Conservation (phyloP, 1,140 invertebrate genomes). For the Sycobia sp. region DNA sequence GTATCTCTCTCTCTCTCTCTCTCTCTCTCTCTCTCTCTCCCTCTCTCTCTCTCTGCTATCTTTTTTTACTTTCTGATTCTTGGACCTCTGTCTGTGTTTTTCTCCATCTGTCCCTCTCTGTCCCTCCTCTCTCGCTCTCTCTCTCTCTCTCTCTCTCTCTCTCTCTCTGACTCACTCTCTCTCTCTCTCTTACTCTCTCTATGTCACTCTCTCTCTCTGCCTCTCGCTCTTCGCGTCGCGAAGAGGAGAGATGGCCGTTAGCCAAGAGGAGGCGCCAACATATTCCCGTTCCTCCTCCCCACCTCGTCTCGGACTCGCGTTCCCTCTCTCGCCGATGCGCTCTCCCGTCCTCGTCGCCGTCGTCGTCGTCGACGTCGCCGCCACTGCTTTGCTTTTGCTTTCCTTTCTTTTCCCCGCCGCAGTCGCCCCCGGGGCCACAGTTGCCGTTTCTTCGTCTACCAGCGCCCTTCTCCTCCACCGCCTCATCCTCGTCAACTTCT, state of each 20-base stretch:
- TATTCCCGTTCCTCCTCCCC: conserved; percentile 19
- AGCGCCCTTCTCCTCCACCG: not conserved
- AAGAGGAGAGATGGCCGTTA: not conserved
- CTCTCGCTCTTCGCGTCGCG: not conserved
- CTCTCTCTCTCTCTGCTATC: no score
- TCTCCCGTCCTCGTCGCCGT: no score
- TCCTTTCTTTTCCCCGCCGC: not conserved
- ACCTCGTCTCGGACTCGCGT: not conserved
- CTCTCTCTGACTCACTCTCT: not conserved
- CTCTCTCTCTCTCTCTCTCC: no score
- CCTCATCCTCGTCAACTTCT: not conserved
- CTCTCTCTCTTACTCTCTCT: not conserved
- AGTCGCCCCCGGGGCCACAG: not conserved
- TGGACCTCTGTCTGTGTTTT: no score
- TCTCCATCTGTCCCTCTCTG: no score
- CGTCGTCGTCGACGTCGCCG: no score
- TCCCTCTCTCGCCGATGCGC: no score
- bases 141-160: not conserved
- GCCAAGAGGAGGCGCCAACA: conserved; percentile 27
- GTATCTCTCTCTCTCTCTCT: no score
- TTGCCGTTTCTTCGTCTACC: not conserved
- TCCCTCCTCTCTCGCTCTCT: not conserved
- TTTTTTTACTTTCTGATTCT: no score
- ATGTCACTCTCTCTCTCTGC: not conserved
- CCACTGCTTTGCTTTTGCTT: conserved; percentile 4